phyloP scores from a whole-genome alignment of 1,140 invertebrate genomes.

The Tenebrio molitor region DNA sequence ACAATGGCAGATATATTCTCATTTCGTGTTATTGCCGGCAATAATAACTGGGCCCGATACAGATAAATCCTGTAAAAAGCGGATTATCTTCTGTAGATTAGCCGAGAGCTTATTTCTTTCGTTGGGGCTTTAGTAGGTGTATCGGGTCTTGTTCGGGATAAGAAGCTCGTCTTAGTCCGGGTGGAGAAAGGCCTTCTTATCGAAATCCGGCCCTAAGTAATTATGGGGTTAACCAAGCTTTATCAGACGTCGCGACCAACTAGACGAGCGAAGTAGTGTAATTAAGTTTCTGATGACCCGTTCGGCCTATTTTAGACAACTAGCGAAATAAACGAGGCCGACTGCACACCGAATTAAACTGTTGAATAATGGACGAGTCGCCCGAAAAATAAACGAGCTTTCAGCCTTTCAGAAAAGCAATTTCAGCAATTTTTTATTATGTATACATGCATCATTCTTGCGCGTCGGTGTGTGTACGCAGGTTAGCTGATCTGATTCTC shows the following conservation, averaged over 20 bases:
- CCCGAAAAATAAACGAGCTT: slow-evolving; percentile 24
- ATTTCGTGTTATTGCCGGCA: background rate
- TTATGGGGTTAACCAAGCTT: slow-evolving; percentile 43
- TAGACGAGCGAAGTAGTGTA: slow-evolving; percentile 36
- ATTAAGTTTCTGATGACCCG: slow-evolving; percentile 41
- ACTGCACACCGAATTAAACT: slow-evolving; percentile 17
- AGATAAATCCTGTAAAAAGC: slow-evolving; percentile 32
- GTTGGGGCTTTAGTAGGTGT: slow-evolving; percentile 39
- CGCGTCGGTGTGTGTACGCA: slow-evolving; percentile 8
- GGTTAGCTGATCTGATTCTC: slow-evolving; percentile 15
- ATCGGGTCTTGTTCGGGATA: slow-evolving; percentile 30
- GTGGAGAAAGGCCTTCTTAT: slow-evolving; percentile 40
- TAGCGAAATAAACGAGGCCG: slow-evolving; percentile 16
- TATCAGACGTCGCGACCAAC: slow-evolving; percentile 41
- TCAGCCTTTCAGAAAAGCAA: slow-evolving; percentile 25
- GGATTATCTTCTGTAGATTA: slow-evolving; percentile 36
- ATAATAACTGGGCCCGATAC: background rate
- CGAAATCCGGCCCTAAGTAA: slow-evolving; percentile 43
- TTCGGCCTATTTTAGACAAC: slow-evolving; percentile 28
- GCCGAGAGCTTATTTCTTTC: slow-evolving; percentile 38
- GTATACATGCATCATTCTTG: slow-evolving; percentile 36
- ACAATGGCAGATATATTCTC: no score
- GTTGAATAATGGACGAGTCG: slow-evolving; percentile 26
- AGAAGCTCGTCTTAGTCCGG: slow-evolving; percentile 29
- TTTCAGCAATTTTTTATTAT: slow-evolving; percentile 32